phyloP scores from a whole-genome alignment of 2,797 vertebrate species.

The Chrysocyon brachyurus region DNA sequence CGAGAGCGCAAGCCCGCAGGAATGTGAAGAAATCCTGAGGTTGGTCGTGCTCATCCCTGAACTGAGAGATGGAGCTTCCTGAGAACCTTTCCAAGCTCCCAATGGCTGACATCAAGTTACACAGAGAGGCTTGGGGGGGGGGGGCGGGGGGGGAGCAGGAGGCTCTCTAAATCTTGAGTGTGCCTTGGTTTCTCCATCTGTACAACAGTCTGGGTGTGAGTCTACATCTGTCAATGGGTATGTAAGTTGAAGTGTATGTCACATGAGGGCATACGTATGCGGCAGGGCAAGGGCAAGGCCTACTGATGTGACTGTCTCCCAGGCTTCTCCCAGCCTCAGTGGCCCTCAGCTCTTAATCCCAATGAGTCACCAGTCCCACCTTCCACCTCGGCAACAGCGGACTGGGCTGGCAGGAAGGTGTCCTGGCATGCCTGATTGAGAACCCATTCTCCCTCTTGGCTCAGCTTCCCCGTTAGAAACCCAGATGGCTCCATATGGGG shows the following conservation, averaged over 20 bases:
- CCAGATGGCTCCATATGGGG: not conserved
- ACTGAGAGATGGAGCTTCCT: not conserved
- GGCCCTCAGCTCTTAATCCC: not conserved
- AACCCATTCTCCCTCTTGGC: conserved; percentile 10
- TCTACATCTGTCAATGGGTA: not conserved
- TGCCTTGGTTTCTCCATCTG: not conserved
- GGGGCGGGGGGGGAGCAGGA: not conserved
- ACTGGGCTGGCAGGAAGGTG: not conserved
- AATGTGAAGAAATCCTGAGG: not conserved
- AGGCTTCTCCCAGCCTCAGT: not conserved
- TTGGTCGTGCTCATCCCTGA: not conserved
- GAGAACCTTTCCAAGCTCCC: not conserved
- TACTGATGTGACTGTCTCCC: not conserved
- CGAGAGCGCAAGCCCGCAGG: rapidly evolving
- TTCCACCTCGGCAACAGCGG: not conserved
- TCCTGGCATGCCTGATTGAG: conserved; percentile 1
- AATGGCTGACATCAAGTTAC: not conserved
- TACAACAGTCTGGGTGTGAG: not conserved
- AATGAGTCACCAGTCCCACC: not conserved
- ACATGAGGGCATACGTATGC: not conserved
- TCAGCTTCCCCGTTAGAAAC: not conserved
- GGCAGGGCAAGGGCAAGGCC: not conserved
- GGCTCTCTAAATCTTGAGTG: not conserved
- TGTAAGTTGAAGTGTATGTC: not conserved
- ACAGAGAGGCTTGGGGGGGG: not conserved